A percentile compares a stretch with the other conserved stretches of the same genome.
These are phyloP conservation scores for Penaeus japonicus DNA, from an alignment of 1,140 invertebrate genomes.

Conservation along the genomic window DNA sequence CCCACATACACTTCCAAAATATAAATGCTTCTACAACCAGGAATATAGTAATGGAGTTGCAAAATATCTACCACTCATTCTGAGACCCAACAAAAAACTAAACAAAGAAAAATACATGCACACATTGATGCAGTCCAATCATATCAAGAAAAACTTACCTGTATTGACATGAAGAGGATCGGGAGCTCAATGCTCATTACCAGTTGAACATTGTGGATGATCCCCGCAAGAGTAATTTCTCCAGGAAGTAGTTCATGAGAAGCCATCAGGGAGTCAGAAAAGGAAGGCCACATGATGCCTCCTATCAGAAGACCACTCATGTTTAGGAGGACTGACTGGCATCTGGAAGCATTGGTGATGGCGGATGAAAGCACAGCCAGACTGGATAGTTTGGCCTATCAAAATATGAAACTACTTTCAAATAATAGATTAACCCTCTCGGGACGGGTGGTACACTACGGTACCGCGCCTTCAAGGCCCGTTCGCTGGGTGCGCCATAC, in stretches of 20 bases:
- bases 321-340: background rate
- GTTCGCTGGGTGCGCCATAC: too few species aligned
- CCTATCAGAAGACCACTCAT: slow-evolving; percentile 13
- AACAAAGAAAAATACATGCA: too few species aligned
- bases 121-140: too few species aligned
- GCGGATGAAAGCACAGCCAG: background rate
- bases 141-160: background rate
- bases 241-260: slow-evolving; percentile 24
- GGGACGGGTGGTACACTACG: too few species aligned
- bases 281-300: slow-evolving; percentile 23
- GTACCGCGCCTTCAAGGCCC: too few species aligned
- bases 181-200: slow-evolving; percentile 36
- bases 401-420: too few species aligned
- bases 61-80: too few species aligned
- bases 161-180: slow-evolving; percentile 1
- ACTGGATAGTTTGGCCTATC: background rate
- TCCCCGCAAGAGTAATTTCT: slow-evolving; percentile 28
- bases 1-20: too few species aligned
- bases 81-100: too few species aligned
- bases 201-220: slow-evolving; percentile 39
- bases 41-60: too few species aligned
- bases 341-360: background rate
- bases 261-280: slow-evolving; percentile 17
- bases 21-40: too few species aligned
- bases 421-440: too few species aligned